These are phyloP conservation scores for Trypoxylon attenuatum DNA, from an alignment of 2,888 invertebrate species.

Conservation along the genomic window DNA sequence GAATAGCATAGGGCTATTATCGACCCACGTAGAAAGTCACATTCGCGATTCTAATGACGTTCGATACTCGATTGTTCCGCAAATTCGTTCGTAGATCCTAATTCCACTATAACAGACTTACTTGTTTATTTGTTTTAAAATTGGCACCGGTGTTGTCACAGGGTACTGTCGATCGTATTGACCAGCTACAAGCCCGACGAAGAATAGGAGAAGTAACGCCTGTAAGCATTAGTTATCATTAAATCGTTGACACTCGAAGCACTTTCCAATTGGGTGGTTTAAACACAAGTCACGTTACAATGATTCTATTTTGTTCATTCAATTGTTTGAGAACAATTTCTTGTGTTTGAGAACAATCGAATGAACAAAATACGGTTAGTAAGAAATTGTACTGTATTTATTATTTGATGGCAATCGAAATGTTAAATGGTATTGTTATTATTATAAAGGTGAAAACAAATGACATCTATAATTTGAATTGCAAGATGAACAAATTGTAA, in stretches of 20 bases:
- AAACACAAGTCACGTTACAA: neutral
- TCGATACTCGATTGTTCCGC: neutral
- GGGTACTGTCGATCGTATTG: slow-evolving; percentile 66
- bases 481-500: no score
- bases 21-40: neutral
- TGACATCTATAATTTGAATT: no score
- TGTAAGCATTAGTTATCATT: slow-evolving; percentile 50
- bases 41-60: neutral
- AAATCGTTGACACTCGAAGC: slow-evolving; percentile 32
- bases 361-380: no score
- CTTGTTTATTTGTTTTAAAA: slow-evolving; percentile 91
- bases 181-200: slow-evolving; percentile 57
- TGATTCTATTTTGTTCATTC: no score
- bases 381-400: no score
- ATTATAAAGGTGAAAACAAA: no score
- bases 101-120: slow-evolving; percentile 44
- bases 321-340: no score
- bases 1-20: neutral
- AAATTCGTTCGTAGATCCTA: neutral
- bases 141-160: slow-evolving; percentile 82
- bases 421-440: no score
- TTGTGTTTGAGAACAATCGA: no score
- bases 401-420: no score
- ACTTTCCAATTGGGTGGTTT: slow-evolving; percentile 45
- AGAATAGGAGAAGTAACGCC: slow-evolving; percentile 58